phyloP scores from a whole-genome alignment of 2,888 invertebrate species.

The Anthoptus insignis region DNA sequence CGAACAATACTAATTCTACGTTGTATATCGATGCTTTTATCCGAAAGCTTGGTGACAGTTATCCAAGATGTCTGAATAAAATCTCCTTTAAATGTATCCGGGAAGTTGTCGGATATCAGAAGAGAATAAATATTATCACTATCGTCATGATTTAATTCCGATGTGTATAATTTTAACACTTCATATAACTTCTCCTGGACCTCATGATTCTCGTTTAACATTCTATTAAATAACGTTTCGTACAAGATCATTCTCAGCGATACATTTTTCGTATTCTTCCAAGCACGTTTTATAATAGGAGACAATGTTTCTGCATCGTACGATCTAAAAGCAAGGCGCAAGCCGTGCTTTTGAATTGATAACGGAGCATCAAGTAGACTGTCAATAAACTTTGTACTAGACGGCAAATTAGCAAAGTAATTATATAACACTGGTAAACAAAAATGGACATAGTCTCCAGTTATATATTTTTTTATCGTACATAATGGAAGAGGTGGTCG shows the following conservation, averaged over 20 bases:
- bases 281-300: slow-evolving; percentile 53
- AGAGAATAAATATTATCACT: slow-evolving; percentile 57
- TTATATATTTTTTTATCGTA: slow-evolving; percentile 55
- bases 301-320: slow-evolving; percentile 58
- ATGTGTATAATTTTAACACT: slow-evolving; percentile 49
- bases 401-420: slow-evolving; percentile 59
- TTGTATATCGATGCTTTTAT: slow-evolving; percentile 51
- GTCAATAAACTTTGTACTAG: slow-evolving; percentile 57
- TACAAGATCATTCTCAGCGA: slow-evolving; percentile 61
- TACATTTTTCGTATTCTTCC: slow-evolving; percentile 63
- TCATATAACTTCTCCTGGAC: slow-evolving; percentile 56
- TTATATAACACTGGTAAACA: slow-evolving; percentile 62
- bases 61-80: slow-evolving; percentile 58
- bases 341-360: slow-evolving; percentile 66
- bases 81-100: slow-evolving; percentile 51
- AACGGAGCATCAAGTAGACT: slow-evolving; percentile 59
- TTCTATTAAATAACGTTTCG: slow-evolving; percentile 55
- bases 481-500: slow-evolving; percentile 62
- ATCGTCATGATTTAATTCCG: slow-evolving; percentile 59
- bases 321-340: slow-evolving; percentile 64
- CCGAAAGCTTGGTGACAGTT: slow-evolving; percentile 55
- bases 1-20: slow-evolving; percentile 51
- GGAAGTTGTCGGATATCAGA: slow-evolving; percentile 52
- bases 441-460: slow-evolving; percentile 63
- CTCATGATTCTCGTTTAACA: slow-evolving; percentile 44